Evolutionary conservation across 2,888 invertebrate genomes (phyloP), one percentile per base, ranked within the genome.

Genomic region (Carabus problematicus): DNA sequence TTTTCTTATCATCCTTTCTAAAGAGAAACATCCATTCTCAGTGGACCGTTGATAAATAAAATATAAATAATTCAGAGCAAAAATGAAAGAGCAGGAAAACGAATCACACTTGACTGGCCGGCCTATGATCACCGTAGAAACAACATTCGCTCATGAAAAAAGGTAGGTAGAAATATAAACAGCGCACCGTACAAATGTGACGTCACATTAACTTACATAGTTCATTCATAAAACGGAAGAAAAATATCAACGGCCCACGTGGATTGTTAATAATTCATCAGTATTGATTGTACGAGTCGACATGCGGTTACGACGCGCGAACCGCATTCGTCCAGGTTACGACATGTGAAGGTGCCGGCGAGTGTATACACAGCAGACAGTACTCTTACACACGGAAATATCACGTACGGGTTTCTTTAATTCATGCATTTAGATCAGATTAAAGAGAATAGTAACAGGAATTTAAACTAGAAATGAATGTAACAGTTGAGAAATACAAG

Each of bases 151-250:
- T 0, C 29, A 29, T 2, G 29, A 29, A 29, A 29, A 29, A 62
- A 49, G 49, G n/a, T n/a, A 40, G 8, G 14, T 18, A 40, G 54
- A 43, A 52, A 55, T 42, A 64, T 64, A 54, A 52, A 64, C 55
- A 43, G 43, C 55, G 18, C 29, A 64, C 47, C 45, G 19, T 39
- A 39, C 49, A 69, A 54, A 55, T 61, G 55, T 69, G 69, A 69
- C 69, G 69, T 62, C 68, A 68, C 29, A n/a, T 41, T 55, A 42
- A 55, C 45, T 62, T 69, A 62, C 61, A 39, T 47, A 39, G 55
- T 69, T 69, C 69, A 69, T 69, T 69, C 69, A 69, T 69, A 69
- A 69, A 69, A 55, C 18, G 45, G 61, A 45, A 62, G 67, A 67
- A 62, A 45, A 55, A 56, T 55, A 69, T 45, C 16, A 68, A 52